Evolutionary conservation across 2,888 invertebrate genomes (phyloP), one percentile per base, ranked within the genome.

Genomic region (Clivina fossor): DNA sequence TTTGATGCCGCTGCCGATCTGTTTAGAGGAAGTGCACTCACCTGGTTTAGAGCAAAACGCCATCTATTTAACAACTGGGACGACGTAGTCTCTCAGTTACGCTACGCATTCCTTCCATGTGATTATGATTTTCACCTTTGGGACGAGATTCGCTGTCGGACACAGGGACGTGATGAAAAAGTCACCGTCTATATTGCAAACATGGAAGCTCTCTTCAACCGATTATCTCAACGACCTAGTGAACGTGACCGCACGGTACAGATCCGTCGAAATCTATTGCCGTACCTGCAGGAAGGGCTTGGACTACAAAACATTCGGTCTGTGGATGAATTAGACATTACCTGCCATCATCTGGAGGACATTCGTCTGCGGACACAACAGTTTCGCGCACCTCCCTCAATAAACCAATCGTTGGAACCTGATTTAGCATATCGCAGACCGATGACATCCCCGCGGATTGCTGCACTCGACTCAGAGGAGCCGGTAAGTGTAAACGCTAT

Each of bases 21-120:
- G 3, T 64, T 64, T 54, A 24, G 33, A 5, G 63, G 60, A 15
- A 38, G 51, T 4, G 65, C 63, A 3, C 40, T 61, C 0, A 58
- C 61, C 4, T 65, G 64, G 62, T 65, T 55, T 32, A 16, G 62
- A 2, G 56, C 64, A 8, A 43, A 56, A 26, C 51, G 48, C 11
- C 5, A 24, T 24, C 28, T 33, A 1, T 24, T 57, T 5, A 9
- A 11, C 9, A 40, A 37, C 15, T 63, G 62, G 63, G 28, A 43
- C 8, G 53, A 56, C 2, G 20, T 62, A 24, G 57, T 50, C 2
- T 8, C 8, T 3, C 18, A 19, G 7, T 22, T 62, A 9, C 47
- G 32, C 22, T 11, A 16, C 19, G 48, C 61, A 13, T 63, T 60
- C 46, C 49, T 61, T 15, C 61, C 63, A 1, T 7, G 24, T 11